A percentile compares a stretch with the other conserved stretches of the same genome.
phyloP scores from a whole-genome alignment of 2,888 invertebrate species.

The Scelioninae gen. 2 region DNA sequence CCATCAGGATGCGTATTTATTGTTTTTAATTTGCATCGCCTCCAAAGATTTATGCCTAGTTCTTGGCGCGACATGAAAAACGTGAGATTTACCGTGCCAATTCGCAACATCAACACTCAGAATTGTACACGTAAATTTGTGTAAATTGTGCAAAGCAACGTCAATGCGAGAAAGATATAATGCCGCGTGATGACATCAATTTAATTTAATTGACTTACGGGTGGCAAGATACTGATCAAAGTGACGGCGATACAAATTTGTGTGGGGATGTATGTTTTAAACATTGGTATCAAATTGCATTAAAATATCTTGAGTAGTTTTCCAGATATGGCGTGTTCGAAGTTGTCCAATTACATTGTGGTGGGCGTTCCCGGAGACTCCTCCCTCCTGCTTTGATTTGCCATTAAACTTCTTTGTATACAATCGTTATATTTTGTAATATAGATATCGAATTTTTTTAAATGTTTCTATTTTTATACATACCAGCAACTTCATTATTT shows the following conservation, averaged over 20 bases:
- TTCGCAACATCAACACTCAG: conserved; percentile 35
- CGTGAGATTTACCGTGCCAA: conserved; percentile 47
- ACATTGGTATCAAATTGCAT: background rate
- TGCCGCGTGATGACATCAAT: no score
- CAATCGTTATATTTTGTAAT: no score
- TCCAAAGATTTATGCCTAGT: conserved; percentile 41
- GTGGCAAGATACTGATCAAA: conserved; percentile 2
- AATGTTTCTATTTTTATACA: no score
- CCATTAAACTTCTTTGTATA: no score
- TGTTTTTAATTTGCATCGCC: conserved; percentile 55
- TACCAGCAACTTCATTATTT: no score
- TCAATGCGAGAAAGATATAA: conserved; percentile 37
- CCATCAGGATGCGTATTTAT: conserved; percentile 40
- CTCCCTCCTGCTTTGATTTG: no score
- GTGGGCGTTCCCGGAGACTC: no score
- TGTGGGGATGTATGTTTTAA: background rate
- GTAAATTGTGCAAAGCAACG: conserved; percentile 44
- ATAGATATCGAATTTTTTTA: no score
- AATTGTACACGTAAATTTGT: conserved; percentile 41
- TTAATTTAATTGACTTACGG: conserved; percentile 16
- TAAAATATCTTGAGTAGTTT: background rate
- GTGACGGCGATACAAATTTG: background rate
- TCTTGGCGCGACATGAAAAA: conserved; percentile 47
- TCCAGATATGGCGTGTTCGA: background rate
- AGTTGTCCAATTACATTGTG: background rate